Conservation (phyloP, 2,113 vertebrate species). For the Cyanocitta stelleri region DNA sequence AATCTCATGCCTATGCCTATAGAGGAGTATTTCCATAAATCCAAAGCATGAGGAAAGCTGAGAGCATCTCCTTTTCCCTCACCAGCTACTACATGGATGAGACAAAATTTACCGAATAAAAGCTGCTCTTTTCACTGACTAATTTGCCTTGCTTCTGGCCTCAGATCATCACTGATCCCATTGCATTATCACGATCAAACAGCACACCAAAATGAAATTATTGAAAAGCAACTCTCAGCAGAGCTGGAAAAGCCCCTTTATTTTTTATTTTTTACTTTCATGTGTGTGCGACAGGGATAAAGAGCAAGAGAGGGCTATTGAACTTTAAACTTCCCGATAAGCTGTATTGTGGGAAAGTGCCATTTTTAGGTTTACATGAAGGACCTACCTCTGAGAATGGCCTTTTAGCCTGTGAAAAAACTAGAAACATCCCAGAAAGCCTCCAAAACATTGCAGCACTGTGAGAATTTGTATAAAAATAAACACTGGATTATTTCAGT, state of each 20-base stretch:
- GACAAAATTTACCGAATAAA: neutral
- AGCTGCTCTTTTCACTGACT: neutral
- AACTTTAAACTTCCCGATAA: constrained; percentile 82
- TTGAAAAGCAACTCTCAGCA: neutral
- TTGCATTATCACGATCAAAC: neutral
- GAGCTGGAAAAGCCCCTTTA: constrained; percentile 51
- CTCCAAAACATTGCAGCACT: constrained; percentile 78
- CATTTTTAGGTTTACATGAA: constrained; percentile 85
- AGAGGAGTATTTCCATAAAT: neutral
- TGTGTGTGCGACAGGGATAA: constrained; percentile 47
- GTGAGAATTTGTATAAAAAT: constrained; percentile 86
- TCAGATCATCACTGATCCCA: neutral
- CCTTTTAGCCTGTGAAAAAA: constrained; percentile 78
- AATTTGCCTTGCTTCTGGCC: neutral
- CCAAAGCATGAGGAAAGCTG: neutral
- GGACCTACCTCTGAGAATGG: constrained; percentile 85
- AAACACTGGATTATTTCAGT: constrained; percentile 86
- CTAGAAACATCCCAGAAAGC: constrained; percentile 84
- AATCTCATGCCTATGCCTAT: neutral
- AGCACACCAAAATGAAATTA: neutral
- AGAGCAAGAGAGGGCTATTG: constrained; percentile 58
- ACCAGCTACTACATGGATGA: neutral
- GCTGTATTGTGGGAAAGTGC: constrained; percentile 85
- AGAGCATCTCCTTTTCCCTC: neutral
- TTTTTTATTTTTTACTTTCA: constrained; percentile 62